phyloP scores from a whole-genome alignment of 2,113 vertebrate genomes.

The Tetrao urogallus region DNA sequence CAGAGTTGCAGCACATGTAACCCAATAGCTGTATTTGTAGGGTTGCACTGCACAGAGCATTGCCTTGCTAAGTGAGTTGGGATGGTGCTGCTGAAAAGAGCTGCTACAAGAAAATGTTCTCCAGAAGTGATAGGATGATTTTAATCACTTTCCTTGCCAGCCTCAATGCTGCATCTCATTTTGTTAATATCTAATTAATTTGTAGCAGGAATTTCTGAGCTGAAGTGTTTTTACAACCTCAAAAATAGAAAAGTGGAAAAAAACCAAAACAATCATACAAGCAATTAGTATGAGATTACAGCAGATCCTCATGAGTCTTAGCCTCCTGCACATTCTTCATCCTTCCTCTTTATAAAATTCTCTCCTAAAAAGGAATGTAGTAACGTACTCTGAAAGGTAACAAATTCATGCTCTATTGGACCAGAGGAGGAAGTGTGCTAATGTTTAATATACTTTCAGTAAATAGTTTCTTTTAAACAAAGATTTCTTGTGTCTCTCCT shows the following conservation, averaged over 20 bases:
- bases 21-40: not conserved
- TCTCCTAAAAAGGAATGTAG: conserved; percentile 38
- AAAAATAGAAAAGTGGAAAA: not conserved
- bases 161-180: not conserved
- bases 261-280: not conserved
- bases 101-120: not conserved
- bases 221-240: not conserved
- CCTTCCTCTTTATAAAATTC: conserved; percentile 7
- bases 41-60: not conserved
- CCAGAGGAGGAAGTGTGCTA: conserved; percentile 3
- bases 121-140: not conserved
- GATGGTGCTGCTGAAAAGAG: not conserved
- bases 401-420: conserved; percentile 22
- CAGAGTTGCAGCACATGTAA: not conserved
- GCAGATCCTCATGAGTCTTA: not conserved
- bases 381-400: not conserved
- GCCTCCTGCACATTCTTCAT: not conserved
- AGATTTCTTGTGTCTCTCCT: not conserved
- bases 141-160: not conserved
- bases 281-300: not conserved
- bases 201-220: not conserved
- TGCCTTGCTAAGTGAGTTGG: not conserved
- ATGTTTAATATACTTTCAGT: not conserved
- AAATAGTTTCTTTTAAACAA: conserved; percentile 5
- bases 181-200: not conserved